These are phyloP conservation scores for Pachliopta kotzebuea DNA, from an alignment of 2,888 invertebrate genomes.

Conservation along the genomic window DNA sequence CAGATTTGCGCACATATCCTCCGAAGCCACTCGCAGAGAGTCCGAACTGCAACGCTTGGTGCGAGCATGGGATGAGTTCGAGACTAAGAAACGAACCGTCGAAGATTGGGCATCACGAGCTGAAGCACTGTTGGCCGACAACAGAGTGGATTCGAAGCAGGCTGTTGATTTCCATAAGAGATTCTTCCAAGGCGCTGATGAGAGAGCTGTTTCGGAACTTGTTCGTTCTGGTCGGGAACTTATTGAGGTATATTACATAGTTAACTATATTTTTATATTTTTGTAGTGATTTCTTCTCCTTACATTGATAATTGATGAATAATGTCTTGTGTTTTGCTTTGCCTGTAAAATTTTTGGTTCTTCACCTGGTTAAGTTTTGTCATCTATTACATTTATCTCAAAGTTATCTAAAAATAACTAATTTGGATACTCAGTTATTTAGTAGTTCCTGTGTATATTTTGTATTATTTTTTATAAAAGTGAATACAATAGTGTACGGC, in stretches of 20 bases:
- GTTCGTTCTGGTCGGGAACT: constrained; percentile 88
- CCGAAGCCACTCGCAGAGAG: constrained; percentile 88
- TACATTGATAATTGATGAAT: too few relatives aligned
- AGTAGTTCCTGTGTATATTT: too few relatives aligned
- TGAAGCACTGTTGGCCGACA: constrained; percentile 89
- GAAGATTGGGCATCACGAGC: constrained; percentile 94
- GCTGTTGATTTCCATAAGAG: constrained; percentile 91
- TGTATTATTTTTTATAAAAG: too few relatives aligned
- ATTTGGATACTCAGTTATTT: too few relatives aligned
- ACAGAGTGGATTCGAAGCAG: constrained; percentile 88
- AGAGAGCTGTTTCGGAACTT: constrained; percentile 89
- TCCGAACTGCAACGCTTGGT: constrained; percentile 89
- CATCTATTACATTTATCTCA: too few relatives aligned
- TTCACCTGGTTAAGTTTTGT: too few relatives aligned
- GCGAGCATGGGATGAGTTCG: constrained; percentile 92
- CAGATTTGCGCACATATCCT: constrained; percentile 87
- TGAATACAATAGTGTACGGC: too few relatives aligned
- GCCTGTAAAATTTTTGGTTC: too few relatives aligned
- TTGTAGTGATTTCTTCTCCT: too few relatives aligned
- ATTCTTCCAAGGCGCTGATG: constrained; percentile 93
- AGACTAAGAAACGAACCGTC: constrained; percentile 87
- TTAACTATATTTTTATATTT: too few relatives aligned
- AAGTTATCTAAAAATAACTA: too few relatives aligned
- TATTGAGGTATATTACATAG: constrained; percentile 70
- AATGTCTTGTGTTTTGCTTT: too few relatives aligned